phyloP scores from a whole-genome alignment of 2,888 invertebrate species.

The Chironomus riparius region DNA sequence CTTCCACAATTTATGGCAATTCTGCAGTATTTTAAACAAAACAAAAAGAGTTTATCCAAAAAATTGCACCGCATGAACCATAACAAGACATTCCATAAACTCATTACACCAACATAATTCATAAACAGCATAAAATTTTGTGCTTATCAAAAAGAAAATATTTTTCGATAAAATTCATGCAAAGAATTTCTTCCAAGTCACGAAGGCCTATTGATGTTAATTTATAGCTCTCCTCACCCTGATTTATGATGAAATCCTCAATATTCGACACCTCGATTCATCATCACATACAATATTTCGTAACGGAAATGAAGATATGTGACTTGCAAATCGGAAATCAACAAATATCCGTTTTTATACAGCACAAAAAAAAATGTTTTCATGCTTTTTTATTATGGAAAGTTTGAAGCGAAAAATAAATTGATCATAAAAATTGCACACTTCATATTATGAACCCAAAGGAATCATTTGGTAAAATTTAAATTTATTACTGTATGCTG shows the following conservation, averaged over 20 bases:
- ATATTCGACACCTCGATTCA: background rate
- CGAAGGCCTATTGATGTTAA: background rate
- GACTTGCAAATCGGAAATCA: slow-evolving; percentile 5
- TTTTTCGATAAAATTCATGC: no score
- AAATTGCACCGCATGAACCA: no score
- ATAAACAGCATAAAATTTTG: no score
- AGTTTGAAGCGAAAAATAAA: background rate
- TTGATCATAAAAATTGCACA: slow-evolving; percentile 1
- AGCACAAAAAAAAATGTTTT: background rate
- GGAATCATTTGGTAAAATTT: background rate
- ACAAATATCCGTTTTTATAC: background rate
- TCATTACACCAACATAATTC: no score
- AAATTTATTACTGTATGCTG: background rate
- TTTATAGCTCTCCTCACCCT: background rate
- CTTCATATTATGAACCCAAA: background rate
- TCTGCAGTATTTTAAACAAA: no score
- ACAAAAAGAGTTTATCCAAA: no score
- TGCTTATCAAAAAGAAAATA: no score
- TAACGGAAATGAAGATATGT: slow-evolving; percentile 3
- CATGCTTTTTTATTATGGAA: background rate
- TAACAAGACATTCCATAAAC: no score
- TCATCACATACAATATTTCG: background rate
- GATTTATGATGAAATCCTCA: background rate
- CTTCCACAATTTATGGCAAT: no score
- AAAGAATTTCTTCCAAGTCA: background rate